Evolutionary conservation across 2,888 invertebrate species (phyloP).

Genomic region (Sipha maydis): DNA sequence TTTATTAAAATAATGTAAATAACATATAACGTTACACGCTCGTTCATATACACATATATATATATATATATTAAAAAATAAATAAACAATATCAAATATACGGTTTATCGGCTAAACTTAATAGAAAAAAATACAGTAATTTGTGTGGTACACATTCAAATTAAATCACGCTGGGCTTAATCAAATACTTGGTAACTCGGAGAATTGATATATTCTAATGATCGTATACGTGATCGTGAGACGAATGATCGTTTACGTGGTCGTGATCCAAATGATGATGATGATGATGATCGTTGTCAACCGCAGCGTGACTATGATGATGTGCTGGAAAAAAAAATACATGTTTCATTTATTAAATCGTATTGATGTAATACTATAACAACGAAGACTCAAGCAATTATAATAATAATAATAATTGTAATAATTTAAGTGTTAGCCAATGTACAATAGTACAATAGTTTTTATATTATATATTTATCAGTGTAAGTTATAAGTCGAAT

Average conservation of each 20-base stretch:
- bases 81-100: slow-evolving; percentile 7
- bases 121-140: background rate
- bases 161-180: slow-evolving; percentile 32
- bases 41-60: background rate
- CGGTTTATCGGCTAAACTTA: background rate
- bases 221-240: slow-evolving; percentile 53
- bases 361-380: background rate
- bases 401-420: background rate
- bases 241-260: slow-evolving; percentile 20
- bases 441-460: too few species aligned
- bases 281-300: slow-evolving; percentile 29
- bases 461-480: too few species aligned
- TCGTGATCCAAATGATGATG: slow-evolving; percentile 14
- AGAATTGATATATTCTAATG: slow-evolving; percentile 43
- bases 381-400: background rate
- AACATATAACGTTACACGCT: background rate
- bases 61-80: background rate
- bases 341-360: background rate
- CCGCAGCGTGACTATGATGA: slow-evolving; percentile 43
- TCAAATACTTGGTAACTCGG: slow-evolving; percentile 50
- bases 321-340: slow-evolving; percentile 44
- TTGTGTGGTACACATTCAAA: background rate
- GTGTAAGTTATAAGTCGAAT: too few species aligned
- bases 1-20: slow-evolving; percentile 24
- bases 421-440: background rate